Conservation (phyloP, 2,888 invertebrate species). For the Odontothrips loti region DNA sequence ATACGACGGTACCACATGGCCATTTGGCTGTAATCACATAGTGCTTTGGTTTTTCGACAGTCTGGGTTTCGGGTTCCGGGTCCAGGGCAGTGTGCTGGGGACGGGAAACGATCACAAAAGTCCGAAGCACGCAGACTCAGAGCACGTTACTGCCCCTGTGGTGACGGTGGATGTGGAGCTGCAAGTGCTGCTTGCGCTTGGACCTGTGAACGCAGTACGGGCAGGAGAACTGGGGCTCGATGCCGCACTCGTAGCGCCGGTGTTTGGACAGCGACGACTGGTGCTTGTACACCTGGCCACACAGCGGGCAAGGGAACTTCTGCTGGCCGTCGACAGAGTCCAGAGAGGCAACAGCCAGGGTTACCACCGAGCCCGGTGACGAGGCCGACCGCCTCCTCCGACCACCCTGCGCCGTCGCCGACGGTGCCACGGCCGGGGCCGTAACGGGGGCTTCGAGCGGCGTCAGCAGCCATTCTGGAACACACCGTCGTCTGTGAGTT, state of each 20-base stretch:
- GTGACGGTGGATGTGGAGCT: constrained; percentile 35
- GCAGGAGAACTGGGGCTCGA: constrained; percentile 44
- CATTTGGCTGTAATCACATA: too few relatives aligned
- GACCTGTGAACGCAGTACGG: constrained; percentile 42
- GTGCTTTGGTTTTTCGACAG: too few relatives aligned
- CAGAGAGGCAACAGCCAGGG: not conserved
- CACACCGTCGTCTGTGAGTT: not conserved
- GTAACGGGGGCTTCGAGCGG: not conserved
- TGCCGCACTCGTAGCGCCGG: constrained; percentile 45
- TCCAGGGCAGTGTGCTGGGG: too few relatives aligned
- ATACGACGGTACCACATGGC: not conserved
- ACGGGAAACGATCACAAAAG: not conserved
- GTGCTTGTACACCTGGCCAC: constrained; percentile 42
- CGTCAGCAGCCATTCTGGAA: not conserved
- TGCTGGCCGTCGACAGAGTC: not conserved
- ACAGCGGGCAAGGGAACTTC: constrained; percentile 33
- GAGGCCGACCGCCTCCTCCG: not conserved
- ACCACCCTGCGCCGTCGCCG: not conserved
- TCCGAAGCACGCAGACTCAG: not conserved
- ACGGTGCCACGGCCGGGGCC: not conserved
- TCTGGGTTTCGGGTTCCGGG: too few relatives aligned
- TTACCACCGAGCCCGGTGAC: not conserved
- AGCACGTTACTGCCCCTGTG: constrained; percentile 25
- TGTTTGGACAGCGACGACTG: constrained; percentile 45
- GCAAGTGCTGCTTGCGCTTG: constrained; percentile 39